Percentiles rank a stretch among this genome's conserved stretches.
phyloP scores from a whole-genome alignment of 2,797 vertebrate genomes.

The Percopsis omiscomaycus region DNA sequence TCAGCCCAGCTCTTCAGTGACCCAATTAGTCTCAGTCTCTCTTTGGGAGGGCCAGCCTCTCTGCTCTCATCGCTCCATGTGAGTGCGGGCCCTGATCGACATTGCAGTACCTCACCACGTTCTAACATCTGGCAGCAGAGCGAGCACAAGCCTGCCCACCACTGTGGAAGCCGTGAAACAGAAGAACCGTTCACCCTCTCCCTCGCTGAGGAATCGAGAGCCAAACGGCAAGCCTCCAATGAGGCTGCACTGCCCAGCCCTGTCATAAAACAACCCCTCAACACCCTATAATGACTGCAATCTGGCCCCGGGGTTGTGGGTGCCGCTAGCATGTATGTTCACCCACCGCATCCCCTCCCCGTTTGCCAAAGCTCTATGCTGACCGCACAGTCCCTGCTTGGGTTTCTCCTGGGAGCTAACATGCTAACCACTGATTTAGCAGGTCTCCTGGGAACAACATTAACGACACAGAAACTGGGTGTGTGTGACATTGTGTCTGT shows the following conservation, averaged over 20 bases:
- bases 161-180: slow-evolving; percentile 21
- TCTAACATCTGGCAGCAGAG: slow-evolving; percentile 57
- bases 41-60: slow-evolving; percentile 9
- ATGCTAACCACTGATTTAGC: slow-evolving; percentile 38
- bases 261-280: slow-evolving; percentile 73
- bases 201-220: slow-evolving; percentile 22
- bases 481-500: too few species aligned
- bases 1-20: slow-evolving; percentile 4
- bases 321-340: slow-evolving; percentile 59
- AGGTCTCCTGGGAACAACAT: slow-evolving; percentile 26
- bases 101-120: slow-evolving; percentile 35
- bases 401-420: slow-evolving; percentile 41
- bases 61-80: slow-evolving; percentile 23
- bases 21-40: slow-evolving; percentile 22
- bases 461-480: neutral
- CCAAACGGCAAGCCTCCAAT: slow-evolving; percentile 59
- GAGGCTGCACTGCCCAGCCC: slow-evolving; percentile 52
- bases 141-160: slow-evolving; percentile 27
- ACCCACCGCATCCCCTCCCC: slow-evolving; percentile 62
- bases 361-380: slow-evolving; percentile 53
- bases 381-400: slow-evolving; percentile 53
- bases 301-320: slow-evolving; percentile 63
- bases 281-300: slow-evolving; percentile 71
- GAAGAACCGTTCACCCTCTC: slow-evolving; percentile 36
- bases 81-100: slow-evolving; percentile 34